These are phyloP conservation scores for Aphodius granarius DNA, from an alignment of 2,888 invertebrate genomes.

Conservation along the genomic window DNA sequence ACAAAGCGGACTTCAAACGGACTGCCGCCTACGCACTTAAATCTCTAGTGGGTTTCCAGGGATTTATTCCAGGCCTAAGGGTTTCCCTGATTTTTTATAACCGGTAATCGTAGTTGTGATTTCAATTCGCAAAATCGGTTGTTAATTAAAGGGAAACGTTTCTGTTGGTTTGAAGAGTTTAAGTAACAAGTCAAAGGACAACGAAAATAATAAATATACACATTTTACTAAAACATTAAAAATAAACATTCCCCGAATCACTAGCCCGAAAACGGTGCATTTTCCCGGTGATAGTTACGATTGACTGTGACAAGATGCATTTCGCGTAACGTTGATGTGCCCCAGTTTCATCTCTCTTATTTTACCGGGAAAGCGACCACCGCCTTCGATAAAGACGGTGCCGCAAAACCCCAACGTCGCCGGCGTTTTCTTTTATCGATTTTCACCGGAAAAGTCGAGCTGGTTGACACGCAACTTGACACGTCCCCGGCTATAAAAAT, in stretches of 20 bases:
- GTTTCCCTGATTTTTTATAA: neutral
- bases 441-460: neutral
- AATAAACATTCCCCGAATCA: no score
- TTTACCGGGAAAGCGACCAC: neutral
- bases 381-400: neutral
- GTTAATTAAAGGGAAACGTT: neutral
- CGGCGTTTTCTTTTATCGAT: neutral
- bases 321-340: neutral
- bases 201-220: no score
- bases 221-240: no score
- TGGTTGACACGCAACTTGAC: neutral
- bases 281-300: neutral
- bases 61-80: conserved; percentile 1
- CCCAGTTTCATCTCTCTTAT: neutral
- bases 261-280: neutral
- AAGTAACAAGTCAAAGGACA: no score
- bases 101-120: neutral
- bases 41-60: neutral
- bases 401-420: neutral
- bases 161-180: no score
- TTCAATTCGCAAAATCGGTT: neutral
- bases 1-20: conserved; percentile 26
- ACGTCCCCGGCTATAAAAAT: neutral
- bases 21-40: conserved; percentile 1
- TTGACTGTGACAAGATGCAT: neutral